phyloP scores from a whole-genome alignment of 2,888 invertebrate species.

The Scaptomyza tumidula region DNA sequence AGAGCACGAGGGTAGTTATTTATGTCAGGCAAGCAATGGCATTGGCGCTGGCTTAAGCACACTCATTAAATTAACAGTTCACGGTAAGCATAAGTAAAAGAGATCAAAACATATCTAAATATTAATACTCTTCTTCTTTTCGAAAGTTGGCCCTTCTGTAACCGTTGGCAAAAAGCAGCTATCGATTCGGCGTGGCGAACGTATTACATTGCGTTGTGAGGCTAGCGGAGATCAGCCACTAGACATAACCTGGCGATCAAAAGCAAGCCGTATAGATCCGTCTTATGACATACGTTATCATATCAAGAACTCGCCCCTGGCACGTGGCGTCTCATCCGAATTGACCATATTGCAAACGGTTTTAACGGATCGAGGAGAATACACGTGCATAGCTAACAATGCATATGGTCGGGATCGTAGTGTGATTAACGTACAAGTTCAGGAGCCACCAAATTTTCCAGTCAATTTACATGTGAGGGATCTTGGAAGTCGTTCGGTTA shows the following conservation, averaged over 20 bases:
- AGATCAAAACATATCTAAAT: neutral
- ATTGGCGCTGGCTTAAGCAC: slow-evolving; percentile 88
- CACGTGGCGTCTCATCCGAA: slow-evolving; percentile 86
- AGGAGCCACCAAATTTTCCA: slow-evolving; percentile 88
- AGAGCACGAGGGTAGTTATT: slow-evolving; percentile 86
- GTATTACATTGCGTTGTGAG: slow-evolving; percentile 85
- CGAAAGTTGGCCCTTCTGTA: slow-evolving; percentile 85
- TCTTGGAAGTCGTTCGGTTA: slow-evolving; percentile 86
- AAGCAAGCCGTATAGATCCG: slow-evolving; percentile 85
- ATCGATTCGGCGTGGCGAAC: slow-evolving; percentile 85
- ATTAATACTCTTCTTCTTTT: neutral
- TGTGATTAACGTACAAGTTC: slow-evolving; percentile 84
- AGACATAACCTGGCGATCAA: slow-evolving; percentile 85
- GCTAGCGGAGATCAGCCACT: slow-evolving; percentile 86
- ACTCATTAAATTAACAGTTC: slow-evolving; percentile 87
- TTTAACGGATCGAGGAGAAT: slow-evolving; percentile 86
- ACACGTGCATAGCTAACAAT: slow-evolving; percentile 87
- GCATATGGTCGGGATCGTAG: slow-evolving; percentile 87
- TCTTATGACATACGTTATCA: slow-evolving; percentile 85
- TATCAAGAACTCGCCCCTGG: slow-evolving; percentile 83
- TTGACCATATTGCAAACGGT: slow-evolving; percentile 86
- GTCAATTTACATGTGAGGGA: slow-evolving; percentile 86
- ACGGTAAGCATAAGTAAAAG: slow-evolving; percentile 84
- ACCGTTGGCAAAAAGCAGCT: slow-evolving; percentile 85
- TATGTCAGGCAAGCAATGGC: slow-evolving; percentile 87